Conservation (phyloP, 2,888 invertebrate species). For the Campoletis raptor region DNA sequence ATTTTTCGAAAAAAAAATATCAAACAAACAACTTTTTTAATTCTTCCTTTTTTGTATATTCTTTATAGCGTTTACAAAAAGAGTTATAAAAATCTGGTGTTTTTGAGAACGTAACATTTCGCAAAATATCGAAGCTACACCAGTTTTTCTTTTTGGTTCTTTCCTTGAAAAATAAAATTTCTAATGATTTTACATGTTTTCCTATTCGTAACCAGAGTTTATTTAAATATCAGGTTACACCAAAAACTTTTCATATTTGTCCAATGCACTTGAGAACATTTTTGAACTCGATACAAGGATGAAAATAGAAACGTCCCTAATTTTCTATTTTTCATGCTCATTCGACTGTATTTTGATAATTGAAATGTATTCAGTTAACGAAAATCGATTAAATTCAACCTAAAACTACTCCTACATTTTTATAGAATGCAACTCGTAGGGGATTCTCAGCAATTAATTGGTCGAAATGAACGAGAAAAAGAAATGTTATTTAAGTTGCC, state of each 20-base stretch:
- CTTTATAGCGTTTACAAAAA: neutral
- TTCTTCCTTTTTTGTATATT: neutral
- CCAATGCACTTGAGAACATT: neutral
- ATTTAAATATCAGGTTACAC: neutral
- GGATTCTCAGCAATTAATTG: conserved; percentile 8
- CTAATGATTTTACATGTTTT: neutral
- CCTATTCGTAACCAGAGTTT: neutral
- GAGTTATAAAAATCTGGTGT: neutral
- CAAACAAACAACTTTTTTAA: neutral
- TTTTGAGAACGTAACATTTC: neutral
- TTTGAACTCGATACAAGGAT: neutral
- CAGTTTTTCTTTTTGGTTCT: neutral
- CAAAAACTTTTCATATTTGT: neutral
- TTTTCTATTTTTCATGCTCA: neutral
- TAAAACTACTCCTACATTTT: neutral
- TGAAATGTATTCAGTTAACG: neutral
- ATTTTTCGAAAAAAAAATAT: neutral
- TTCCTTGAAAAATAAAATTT: neutral
- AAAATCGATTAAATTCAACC: neutral
- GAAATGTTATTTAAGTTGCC: neutral
- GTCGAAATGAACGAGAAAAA: neutral
- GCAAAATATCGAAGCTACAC: neutral
- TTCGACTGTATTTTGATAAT: neutral
- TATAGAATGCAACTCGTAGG: neutral
- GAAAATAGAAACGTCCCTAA: neutral